phyloP scores from a whole-genome alignment of 2,113 vertebrate genomes.

The Tylochromis polylepis region DNA sequence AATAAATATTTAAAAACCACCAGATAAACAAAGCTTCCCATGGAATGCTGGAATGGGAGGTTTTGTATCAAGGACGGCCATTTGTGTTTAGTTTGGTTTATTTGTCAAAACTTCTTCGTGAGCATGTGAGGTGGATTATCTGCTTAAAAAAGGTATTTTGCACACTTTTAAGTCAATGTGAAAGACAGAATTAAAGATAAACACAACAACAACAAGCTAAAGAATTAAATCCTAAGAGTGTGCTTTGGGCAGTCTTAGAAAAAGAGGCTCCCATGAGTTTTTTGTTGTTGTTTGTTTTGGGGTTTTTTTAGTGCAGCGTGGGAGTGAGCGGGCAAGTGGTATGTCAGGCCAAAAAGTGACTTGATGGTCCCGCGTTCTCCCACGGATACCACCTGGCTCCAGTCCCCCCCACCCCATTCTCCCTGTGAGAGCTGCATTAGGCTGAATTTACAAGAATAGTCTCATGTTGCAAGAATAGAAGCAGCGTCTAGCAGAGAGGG shows the following conservation, averaged over 20 bases:
- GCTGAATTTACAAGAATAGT: conserved; percentile 10
- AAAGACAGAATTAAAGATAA: background rate
- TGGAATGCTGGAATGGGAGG: background rate
- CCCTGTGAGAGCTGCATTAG: background rate
- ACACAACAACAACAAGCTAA: background rate
- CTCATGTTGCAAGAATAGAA: conserved; percentile 2
- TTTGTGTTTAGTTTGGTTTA: background rate
- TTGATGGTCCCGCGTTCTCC: conserved; percentile 35
- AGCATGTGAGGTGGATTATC: background rate
- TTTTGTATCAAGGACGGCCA: background rate
- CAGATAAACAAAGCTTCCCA: background rate
- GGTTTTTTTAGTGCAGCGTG: conserved; percentile 28
- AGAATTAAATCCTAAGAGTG: background rate
- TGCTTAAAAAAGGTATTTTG: background rate
- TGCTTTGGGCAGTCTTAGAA: background rate
- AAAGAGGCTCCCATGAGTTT: background rate
- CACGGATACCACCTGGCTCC: conserved; percentile 33
- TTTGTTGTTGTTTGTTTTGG: too few relatives aligned
- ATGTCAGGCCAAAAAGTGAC: conserved; percentile 1
- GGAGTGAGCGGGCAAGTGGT: background rate
- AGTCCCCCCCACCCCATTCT: background rate
- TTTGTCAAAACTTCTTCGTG: background rate
- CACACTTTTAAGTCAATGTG: background rate
- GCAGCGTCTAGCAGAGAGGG: background rate
- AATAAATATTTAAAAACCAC: conserved; percentile 26